Base-by-base conservation (phyloP, 2,797 vertebrate genomes). In the Acanthis flammea region DNA sequence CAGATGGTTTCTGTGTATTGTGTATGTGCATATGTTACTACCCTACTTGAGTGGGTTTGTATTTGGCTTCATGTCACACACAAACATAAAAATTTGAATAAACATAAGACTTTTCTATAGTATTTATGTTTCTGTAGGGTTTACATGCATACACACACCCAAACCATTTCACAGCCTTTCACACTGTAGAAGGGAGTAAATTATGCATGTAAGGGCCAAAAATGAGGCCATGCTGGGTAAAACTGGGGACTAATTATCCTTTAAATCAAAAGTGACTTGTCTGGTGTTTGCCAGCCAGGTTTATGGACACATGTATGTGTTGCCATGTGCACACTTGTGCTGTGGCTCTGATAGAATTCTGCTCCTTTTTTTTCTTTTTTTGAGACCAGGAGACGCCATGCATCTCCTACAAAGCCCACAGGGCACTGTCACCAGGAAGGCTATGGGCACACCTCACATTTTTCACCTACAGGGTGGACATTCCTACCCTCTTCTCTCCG, bases 1-100 rank as follows among this genome's bases (percentile, higher is more conserved):
- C 95, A 98, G 96, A 97, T 97, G 96, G 96, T 37, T 88, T 91
- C 68, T 51, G n/a, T 44, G 45, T 53, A 84, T 42, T 88, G 66
- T 70, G 14, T 73, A 24, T 71, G 44, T 95, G 83, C 22, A 10
- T 57, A 67, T 96, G 92, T 90, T 88, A 96, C 92, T 82, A 93
- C 67, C 37, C 37, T 39, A 39, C 37, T 39, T 80, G 81, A 91
- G 53, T n/a, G 37, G 81, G 63, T 83, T 92, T 90, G 70, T 65
- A 66, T 74, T 88, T 92, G 83, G 48, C 41, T 76, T 58, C 54
- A 48, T 44, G 73, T 51, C 58, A 78, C 28, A 41, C 7, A 35
- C 30, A 83, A 28, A 75, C 37, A 78, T 45, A 91, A 94, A 96
- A 53, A 76, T 80, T 50, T 91, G 63, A 97, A 96, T 96, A 94